phyloP scores from a whole-genome alignment of 2,113 vertebrate species.

The Pteronura brasiliensis region DNA sequence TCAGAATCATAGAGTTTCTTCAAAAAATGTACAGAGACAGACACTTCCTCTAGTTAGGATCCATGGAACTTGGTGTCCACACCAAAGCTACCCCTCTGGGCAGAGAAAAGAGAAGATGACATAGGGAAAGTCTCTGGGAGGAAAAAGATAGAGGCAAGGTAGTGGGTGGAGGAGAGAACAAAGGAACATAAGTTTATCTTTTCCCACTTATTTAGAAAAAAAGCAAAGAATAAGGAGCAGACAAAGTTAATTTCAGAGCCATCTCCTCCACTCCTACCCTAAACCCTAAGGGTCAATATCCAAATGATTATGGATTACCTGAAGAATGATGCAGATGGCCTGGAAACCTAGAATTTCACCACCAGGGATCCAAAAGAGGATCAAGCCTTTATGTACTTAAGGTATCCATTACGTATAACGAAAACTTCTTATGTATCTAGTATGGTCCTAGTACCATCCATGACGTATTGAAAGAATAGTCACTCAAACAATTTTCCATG shows the following conservation, averaged over 20 bases:
- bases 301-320: neutral
- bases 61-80: fast-evolving
- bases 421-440: neutral
- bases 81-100: neutral
- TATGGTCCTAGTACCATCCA: neutral
- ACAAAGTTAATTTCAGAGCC: neutral
- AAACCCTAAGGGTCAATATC: neutral
- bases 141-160: fast-evolving
- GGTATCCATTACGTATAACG: neutral
- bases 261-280: neutral
- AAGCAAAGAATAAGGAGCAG: neutral
- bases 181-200: neutral
- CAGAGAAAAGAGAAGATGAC: neutral
- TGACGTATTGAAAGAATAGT: neutral
- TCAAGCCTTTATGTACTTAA: neutral
- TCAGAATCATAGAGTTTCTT: neutral
- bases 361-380: neutral
- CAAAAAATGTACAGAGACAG: neutral
- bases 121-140: neutral
- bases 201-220: neutral
- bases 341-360: neutral
- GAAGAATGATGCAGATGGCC: neutral
- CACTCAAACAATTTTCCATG: neutral
- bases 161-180: fast-evolving
- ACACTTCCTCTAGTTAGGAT: neutral